Conservation (phyloP, 2,797 vertebrate genomes). For the Acanthis flammea region DNA sequence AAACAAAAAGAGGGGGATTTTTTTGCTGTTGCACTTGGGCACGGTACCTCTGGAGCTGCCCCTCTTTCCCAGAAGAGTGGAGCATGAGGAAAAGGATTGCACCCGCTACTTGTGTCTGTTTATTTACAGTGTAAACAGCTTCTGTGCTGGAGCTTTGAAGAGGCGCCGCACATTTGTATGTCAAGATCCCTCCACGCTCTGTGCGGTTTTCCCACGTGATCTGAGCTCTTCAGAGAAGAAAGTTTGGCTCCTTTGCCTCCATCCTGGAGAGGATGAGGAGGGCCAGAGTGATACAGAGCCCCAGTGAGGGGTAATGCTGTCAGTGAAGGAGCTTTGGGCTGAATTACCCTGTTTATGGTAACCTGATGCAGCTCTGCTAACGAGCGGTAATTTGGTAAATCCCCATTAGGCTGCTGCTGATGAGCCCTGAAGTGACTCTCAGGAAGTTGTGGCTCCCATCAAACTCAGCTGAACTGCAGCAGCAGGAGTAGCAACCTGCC, state of each 20-base stretch:
- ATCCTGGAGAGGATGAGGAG: neutral
- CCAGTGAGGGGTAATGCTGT: neutral
- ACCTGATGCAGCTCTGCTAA: neutral
- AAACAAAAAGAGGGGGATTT: neutral
- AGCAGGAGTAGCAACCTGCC: neutral
- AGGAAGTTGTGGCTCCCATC: neutral
- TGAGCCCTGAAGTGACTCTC: neutral
- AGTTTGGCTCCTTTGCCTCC: neutral
- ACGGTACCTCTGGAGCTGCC: neutral
- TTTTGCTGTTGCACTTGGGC: fast-evolving
- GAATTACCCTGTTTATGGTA: constrained; percentile 6
- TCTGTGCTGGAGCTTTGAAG: constrained; percentile 67
- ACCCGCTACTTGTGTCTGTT: constrained; percentile 64
- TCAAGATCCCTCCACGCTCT: constrained; percentile 35
- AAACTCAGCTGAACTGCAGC: neutral
- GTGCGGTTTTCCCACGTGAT: constrained; percentile 60
- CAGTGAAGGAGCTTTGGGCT: neutral
- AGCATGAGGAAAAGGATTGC: neutral
- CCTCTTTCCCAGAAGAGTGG: neutral
- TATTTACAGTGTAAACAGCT: constrained; percentile 72
- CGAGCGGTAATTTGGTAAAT: neutral
- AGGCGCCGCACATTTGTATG: constrained; percentile 39
- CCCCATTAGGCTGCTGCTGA: neutral
- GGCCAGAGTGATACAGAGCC: neutral
- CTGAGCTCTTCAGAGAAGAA: neutral